Base-by-base conservation (phyloP, 2,797 vertebrate species). In the Mareca strepera region DNA sequence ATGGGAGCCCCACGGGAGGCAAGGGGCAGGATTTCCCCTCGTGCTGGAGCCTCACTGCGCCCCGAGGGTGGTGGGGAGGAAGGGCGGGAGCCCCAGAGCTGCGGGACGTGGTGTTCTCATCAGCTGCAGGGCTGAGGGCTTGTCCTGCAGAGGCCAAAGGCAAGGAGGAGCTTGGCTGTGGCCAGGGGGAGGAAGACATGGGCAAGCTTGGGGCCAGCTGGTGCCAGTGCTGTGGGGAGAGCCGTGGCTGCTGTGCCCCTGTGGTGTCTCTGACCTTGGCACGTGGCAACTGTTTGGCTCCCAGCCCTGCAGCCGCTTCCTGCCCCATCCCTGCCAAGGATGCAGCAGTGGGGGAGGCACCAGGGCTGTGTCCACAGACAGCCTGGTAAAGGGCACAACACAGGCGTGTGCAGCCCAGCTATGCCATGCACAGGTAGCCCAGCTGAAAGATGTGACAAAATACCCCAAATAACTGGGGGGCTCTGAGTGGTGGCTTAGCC, bases 41-140 rank as follows among this genome's bases (percentile, higher is more conserved):
- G 2, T 72, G 63, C 86, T 21, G 59, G 79, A 94, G 62, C 66
- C 4, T 7, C 0, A 11, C 69, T 50, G 31, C 0, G 12, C 52
- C 91, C 86, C 76, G 18, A 22, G 74, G 85, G 79, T 2, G 5
- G 56, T 56, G 1, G 52, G n/a, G 86, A 96, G 96, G 96, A 96
- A 96, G 93, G 95, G 93, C 84, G 93, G 95, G 88, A 95, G 39
- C 78, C 84, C 9, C 88, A 83, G 39, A 3, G 79, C 76, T 1
- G 0, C 1, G 25, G 82, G 37, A 79, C 82, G 7, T 74, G 92
- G 63, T 55, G 66, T 95, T 95, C 91, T 94, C 93, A 94, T 79
- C 95, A 96, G 5, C 66, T 26, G 37, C 8, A 0, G 14, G 64
- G 37, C 74, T 85, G 44, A 77, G 33, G 33, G 55, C 74, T 92